phyloP scores from a whole-genome alignment of 2,797 vertebrate species.

The Falco peregrinus region DNA sequence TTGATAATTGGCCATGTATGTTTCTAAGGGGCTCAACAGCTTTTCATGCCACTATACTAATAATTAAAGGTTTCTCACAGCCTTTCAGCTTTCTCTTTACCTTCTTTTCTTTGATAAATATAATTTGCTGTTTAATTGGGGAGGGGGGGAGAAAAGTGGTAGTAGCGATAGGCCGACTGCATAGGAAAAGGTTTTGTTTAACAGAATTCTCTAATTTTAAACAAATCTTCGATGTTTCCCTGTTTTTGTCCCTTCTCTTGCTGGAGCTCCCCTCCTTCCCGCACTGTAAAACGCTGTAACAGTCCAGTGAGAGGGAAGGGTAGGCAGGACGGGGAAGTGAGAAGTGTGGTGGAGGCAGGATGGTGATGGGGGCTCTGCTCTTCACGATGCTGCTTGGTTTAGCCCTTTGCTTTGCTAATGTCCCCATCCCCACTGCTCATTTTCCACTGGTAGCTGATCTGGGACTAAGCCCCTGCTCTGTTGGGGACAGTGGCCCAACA shows the following conservation, averaged over 20 bases:
- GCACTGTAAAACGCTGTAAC: neutral
- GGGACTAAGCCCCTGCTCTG: neutral
- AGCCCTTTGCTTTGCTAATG: neutral
- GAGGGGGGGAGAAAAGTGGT: neutral
- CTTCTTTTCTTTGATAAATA: slow-evolving; percentile 68
- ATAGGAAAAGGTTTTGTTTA: slow-evolving; percentile 21
- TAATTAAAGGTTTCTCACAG: slow-evolving; percentile 72
- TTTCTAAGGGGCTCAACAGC: slow-evolving; percentile 75
- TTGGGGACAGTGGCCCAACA: fast-evolving
- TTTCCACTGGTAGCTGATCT: neutral
- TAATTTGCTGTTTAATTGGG: slow-evolving; percentile 72
- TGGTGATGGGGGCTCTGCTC: neutral
- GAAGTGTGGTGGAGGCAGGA: neutral
- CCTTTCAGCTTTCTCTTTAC: slow-evolving; percentile 71
- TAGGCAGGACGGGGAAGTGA: neutral
- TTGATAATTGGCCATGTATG: slow-evolving; percentile 76
- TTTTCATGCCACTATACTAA: slow-evolving; percentile 69
- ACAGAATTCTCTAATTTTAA: slow-evolving; percentile 2
- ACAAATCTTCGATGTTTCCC: neutral
- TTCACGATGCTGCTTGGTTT: neutral
- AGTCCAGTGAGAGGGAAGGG: neutral
- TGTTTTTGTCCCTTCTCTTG: neutral
- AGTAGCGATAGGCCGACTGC: neutral
- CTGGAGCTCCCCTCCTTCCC: neutral
- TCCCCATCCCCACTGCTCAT: fast-evolving